phyloP scores from a whole-genome alignment of 1,140 invertebrate genomes.

The Trichoplusia ni region DNA sequence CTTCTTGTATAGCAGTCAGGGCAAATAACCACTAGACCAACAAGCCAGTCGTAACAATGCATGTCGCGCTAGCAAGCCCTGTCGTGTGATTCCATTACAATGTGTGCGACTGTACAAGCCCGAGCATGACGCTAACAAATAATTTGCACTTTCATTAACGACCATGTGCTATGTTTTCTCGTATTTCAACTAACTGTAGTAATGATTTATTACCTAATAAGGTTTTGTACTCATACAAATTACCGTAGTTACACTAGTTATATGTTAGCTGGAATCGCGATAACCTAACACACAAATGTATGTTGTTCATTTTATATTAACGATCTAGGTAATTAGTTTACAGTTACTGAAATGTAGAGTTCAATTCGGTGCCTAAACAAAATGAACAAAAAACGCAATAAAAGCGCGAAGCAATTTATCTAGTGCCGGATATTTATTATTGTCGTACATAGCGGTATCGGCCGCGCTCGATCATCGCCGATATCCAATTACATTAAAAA shows the following conservation, averaged over 20 bases:
- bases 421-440: slow-evolving; percentile 32
- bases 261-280: neutral
- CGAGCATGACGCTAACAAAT: slow-evolving; percentile 45
- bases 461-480: slow-evolving; percentile 39
- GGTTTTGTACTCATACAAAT: slow-evolving; percentile 24
- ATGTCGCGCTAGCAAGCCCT: too few relatives aligned
- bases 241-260: slow-evolving; percentile 13
- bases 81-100: too few relatives aligned
- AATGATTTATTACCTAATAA: slow-evolving; percentile 34
- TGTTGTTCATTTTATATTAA: neutral
- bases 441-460: slow-evolving; percentile 19
- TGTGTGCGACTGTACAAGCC: neutral
- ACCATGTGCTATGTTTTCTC: slow-evolving; percentile 24
- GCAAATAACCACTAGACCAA: too few relatives aligned
- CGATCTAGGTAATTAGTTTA: neutral
- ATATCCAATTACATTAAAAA: slow-evolving; percentile 61
- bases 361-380: neutral
- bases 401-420: slow-evolving; percentile 25
- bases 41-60: too few relatives aligned
- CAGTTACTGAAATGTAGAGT: neutral
- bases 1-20: too few relatives aligned
- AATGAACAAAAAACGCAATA: slow-evolving; percentile 17
- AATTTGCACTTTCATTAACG: slow-evolving; percentile 38
- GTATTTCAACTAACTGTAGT: slow-evolving; percentile 22
- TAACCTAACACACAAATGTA: neutral